Base-by-base conservation (phyloP, 1,140 invertebrate species). In the Patella vulgata region DNA sequence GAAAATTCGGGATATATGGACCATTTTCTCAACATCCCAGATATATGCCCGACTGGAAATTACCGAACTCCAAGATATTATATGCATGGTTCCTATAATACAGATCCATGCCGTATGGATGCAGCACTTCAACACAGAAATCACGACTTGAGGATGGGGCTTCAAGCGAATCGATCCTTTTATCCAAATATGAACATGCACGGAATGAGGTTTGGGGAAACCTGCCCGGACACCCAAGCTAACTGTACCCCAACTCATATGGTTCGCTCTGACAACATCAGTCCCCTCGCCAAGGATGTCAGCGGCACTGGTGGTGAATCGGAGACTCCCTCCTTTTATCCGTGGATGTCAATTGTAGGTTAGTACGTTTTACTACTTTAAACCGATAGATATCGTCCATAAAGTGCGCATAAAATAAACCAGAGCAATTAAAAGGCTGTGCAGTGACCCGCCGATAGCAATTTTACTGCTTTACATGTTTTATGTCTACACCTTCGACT, bases 301-400 rank as follows among this genome's bases (percentile, higher is more conserved):
- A 63, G 68, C 8, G 55, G 55, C 12, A 58, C 61, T 8, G 52
- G 56, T 11, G 52, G 62, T 6, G 75, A 79, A 1, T 68, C 65
- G 1, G 71, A 74, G 21, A 66, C 71, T 14, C 75, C 78, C 4
- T 74, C 74, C 12, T 80, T 80, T 53, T 80, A 80, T 61, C 78
- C 78, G 8, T 80, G 78, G 78, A 80, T 80, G 78, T 80, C 78
- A 23, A 80, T 80, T 42, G 78, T 80, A 67, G 78, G 78, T 74
- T 44, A 75, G 78, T 78, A 65, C 23, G 25, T 40, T 53, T 53
- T 53, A 53, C 33, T 53, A 31, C 51, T 33, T 36, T 19, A 36
- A 17, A 36, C 28, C n/a, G 33, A 31, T 25, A 36, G 31, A 31
- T 30, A 11, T 48, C 21, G 3, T 14, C 14, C 36, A 54, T 36